These are phyloP conservation scores for Podarcis muralis DNA, from an alignment of 2,113 vertebrate species.

Conservation along the genomic window DNA sequence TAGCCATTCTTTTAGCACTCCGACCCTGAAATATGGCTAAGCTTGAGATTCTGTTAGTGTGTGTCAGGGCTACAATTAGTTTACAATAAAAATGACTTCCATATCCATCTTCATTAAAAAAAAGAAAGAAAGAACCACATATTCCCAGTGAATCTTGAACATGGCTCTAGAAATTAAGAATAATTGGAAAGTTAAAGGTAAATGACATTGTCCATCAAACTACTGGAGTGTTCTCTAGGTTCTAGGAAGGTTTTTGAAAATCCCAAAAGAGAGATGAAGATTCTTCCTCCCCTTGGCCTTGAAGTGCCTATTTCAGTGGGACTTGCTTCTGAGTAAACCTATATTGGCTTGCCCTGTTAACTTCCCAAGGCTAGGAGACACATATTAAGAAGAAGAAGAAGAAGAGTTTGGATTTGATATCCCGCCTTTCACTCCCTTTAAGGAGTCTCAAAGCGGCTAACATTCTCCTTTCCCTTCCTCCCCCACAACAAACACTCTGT, in stretches of 20 bases:
- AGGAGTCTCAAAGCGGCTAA: too few relatives aligned
- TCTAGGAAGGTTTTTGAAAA: not conserved
- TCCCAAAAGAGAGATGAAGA: not conserved
- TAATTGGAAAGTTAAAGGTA: conserved; percentile 7
- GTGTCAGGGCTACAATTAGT: conserved; percentile 21
- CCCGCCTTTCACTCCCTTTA: too few relatives aligned
- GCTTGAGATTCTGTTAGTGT: conserved; percentile 12
- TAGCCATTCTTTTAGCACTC: not conserved
- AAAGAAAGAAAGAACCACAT: not conserved
- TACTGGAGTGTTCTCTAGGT: not conserved
- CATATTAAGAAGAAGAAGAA: too few relatives aligned
- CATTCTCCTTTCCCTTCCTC: too few relatives aligned
- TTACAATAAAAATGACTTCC: conserved; percentile 36
- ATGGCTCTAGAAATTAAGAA: not conserved
- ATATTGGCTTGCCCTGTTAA: too few relatives aligned
- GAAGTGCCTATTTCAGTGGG: too few relatives aligned
- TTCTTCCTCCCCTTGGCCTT: not conserved
- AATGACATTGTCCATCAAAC: not conserved
- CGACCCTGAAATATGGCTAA: not conserved
- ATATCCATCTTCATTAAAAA: conserved; percentile 32
- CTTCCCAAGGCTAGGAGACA: too few relatives aligned
- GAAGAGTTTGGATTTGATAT: too few relatives aligned
- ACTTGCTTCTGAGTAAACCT: too few relatives aligned
- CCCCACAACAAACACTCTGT: too few relatives aligned
- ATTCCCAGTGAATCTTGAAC: not conserved